Evolutionary conservation across 1,140 invertebrate genomes (phyloP), one percentile per base, ranked within the genome.

Genomic region (Linepithema humile): DNA sequence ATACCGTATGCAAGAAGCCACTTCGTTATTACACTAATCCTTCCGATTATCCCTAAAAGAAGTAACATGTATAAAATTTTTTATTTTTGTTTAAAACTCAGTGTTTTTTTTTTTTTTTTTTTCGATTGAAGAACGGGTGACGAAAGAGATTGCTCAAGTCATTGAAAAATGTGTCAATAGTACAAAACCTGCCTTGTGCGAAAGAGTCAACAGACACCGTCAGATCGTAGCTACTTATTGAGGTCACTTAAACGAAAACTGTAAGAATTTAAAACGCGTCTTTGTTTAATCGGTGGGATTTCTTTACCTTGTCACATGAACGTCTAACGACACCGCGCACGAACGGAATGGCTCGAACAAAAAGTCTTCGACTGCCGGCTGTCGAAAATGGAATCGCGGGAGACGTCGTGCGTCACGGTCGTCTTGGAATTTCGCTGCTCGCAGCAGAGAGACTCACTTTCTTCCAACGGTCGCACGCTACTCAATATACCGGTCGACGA

Each of bases 401-500:
- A 57, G 85, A 87, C 65, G 45, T 59, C 69, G 80, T 75, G 64
- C 69, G 60, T 85, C 55, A 43, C 60, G 40, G 32, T 69, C 59
- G 48, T 86, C 62, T 77, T 84, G 87, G 89, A 92, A 93, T 94
- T 92, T 91, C 85, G 88, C 90, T 90, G 84, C 64, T 86, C 87
- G 73, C 87, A 92, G 91, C 90, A 91, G 67, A 83, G 77, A 65
- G 88, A 87, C 55, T 89, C 88, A 70, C 82, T 89, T 89, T 89
- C 87, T 87, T 86, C 84, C 38, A 32, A 38, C 85, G 91, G 90
- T 94, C 94, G 80, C 94, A 94, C 94, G 94, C 92, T 94, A 94
- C 93, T 94, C 94, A 93, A 94, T 94, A 94, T 87, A 89, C 90
- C 75, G 82, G 86, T 88, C 88, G 90, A 88, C 87, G 93, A 94